Percentiles rank a stretch among this genome's conserved stretches.
These are phyloP conservation scores for Halisarca cf. caerulea DNA, from an alignment of 37 sponge, comb jelly and placozoan species.

Conservation along the genomic window DNA sequence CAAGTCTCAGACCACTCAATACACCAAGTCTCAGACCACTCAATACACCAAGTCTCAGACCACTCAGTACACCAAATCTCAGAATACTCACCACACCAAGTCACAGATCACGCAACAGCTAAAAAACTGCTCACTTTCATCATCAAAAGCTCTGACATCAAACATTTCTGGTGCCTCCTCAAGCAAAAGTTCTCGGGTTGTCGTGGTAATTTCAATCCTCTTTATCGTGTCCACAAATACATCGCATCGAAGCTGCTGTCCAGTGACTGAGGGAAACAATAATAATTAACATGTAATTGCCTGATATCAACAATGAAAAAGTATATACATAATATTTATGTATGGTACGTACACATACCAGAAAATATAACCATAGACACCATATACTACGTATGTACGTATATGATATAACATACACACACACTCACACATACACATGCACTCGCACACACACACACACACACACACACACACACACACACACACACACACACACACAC, in stretches of 20 bases:
- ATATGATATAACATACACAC: too few relatives aligned
- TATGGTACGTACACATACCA: not conserved
- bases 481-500: too few relatives aligned
- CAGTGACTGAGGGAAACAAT: conserved; percentile 41
- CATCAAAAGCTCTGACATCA: conserved; percentile 82
- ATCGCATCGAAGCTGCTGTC: conserved; percentile 72
- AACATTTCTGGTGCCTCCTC: conserved; percentile 92
- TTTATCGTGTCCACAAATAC: conserved; percentile 89
- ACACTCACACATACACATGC: too few relatives aligned
- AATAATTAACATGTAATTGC: not conserved
- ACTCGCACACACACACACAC: too few relatives aligned
- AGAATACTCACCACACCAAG: too few relatives aligned
- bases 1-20: too few relatives aligned
- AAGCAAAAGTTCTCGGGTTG: conserved; percentile 83
- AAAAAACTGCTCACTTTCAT: conserved; percentile 82
- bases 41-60: too few relatives aligned
- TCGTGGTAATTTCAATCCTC: conserved; percentile 85
- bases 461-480: too few relatives aligned
- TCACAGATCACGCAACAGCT: too few relatives aligned
- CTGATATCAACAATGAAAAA: not conserved
- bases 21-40: too few relatives aligned
- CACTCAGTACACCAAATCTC: too few relatives aligned
- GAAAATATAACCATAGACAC: not conserved
- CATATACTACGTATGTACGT: too few relatives aligned
- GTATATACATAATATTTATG: not conserved